phyloP scores from a whole-genome alignment of 2,888 invertebrate species.

The Caenorhabditis sp. region DNA sequence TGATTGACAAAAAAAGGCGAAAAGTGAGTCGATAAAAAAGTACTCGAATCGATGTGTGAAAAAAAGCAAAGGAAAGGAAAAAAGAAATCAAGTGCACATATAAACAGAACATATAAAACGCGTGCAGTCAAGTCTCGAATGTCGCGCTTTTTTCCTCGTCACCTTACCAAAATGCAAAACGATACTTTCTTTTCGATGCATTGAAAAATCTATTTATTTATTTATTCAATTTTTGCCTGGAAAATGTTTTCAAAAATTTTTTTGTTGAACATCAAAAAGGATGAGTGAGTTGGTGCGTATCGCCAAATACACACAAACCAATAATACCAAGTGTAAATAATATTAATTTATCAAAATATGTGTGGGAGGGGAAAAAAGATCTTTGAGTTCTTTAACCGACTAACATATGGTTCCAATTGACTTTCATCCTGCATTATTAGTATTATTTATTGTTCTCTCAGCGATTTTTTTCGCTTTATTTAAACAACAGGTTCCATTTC shows the following conservation, averaged over 20 bases:
- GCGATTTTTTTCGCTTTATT: neutral
- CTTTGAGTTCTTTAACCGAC: neutral
- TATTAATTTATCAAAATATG: neutral
- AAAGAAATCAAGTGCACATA: slow-evolving; percentile 3
- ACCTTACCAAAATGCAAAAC: slow-evolving; percentile 1
- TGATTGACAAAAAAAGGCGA: neutral
- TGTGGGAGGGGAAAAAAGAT: neutral
- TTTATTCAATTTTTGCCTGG: neutral
- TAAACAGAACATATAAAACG: neutral
- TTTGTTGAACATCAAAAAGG: neutral
- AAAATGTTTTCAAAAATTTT: neutral
- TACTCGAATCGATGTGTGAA: neutral
- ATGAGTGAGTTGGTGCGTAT: neutral
- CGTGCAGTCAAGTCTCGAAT: neutral
- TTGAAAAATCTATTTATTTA: neutral
- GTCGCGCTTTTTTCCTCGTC: neutral
- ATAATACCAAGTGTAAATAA: neutral
- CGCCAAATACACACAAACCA: neutral
- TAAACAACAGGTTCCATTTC: neutral
- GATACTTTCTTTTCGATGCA: neutral
- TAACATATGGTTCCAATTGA: neutral
- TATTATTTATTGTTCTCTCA: neutral
- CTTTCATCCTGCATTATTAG: neutral
- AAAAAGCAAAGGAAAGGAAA: slow-evolving; percentile 4
- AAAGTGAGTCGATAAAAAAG: slow-evolving; percentile 7